Conservation (phyloP, 2,797 vertebrate species). For the Calcarius lapponicus region DNA sequence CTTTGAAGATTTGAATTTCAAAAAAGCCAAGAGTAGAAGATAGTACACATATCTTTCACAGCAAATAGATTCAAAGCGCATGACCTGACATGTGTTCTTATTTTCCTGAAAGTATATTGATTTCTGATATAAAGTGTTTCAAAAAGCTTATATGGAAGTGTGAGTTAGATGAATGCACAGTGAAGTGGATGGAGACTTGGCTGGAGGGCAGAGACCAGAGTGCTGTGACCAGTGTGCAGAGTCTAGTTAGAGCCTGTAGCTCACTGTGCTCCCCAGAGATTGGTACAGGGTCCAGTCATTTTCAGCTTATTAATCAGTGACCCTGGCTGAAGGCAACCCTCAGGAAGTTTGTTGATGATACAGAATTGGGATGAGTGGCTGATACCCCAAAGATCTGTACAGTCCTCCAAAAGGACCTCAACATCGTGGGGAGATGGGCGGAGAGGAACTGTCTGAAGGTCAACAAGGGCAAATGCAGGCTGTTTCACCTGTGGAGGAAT, state of each 20-base stretch:
- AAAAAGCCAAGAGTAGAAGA: neutral
- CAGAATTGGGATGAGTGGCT: neutral
- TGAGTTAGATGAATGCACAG: neutral
- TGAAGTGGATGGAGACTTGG: neutral
- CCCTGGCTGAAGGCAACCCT: neutral
- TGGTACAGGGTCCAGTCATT: fast-evolving
- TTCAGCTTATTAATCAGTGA: neutral
- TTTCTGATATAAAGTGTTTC: neutral
- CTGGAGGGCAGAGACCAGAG: neutral
- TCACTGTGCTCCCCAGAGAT: neutral
- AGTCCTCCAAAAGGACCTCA: neutral
- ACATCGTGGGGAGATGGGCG: neutral
- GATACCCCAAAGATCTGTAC: no score
- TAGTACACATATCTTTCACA: neutral
- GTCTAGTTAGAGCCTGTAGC: neutral
- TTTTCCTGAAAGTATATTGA: neutral
- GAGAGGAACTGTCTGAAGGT: neutral
- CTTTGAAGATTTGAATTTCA: neutral
- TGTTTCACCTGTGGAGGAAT: neutral
- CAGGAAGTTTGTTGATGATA: neutral
- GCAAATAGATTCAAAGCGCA: neutral
- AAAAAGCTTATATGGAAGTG: neutral
- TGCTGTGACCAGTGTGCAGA: neutral
- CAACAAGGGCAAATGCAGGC: neutral
- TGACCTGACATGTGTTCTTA: neutral